phyloP scores from a whole-genome alignment of 2,888 invertebrate species.

The Mellilla xanthometata region DNA sequence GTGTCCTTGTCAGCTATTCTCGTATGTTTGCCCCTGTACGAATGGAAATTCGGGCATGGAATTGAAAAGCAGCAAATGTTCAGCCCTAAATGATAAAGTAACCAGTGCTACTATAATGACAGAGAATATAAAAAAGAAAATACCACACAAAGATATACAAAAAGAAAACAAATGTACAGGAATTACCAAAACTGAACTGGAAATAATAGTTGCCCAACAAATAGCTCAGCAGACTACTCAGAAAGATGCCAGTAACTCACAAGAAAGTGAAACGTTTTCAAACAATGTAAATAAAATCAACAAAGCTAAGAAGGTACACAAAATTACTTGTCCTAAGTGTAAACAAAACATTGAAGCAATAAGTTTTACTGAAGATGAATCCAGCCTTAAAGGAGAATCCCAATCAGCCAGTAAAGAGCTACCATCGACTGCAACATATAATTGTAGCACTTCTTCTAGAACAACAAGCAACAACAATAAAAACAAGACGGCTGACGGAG shows the following conservation, averaged over 20 bases:
- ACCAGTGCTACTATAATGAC: conserved; percentile 43
- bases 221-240: conserved; percentile 14
- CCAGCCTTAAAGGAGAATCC: conserved; percentile 37
- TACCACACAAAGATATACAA: conserved; percentile 29
- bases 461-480: no score
- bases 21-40: conserved; percentile 62
- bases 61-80: conserved; percentile 44
- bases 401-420: conserved; percentile 39
- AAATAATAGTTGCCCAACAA: conserved; percentile 1
- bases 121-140: conserved; percentile 32
- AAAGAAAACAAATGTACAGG: conserved; percentile 40
- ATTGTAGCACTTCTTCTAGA: conserved; percentile 37
- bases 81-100: conserved; percentile 37
- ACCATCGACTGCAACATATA: conserved; percentile 36
- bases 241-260: conserved; percentile 29
- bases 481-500: conserved; percentile 37
- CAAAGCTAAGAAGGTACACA: conserved; percentile 41
- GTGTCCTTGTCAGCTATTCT: conserved; percentile 67
- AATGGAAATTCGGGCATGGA: conserved; percentile 50
- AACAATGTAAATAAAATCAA: conserved; percentile 34
- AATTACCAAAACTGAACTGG: conserved; percentile 29
- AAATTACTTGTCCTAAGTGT: conserved; percentile 62
- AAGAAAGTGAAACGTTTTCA: conserved; percentile 20
- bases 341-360: conserved; percentile 56
- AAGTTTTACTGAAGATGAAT: conserved; percentile 57